Evolutionary conservation across 2,797 vertebrate species (phyloP), one percentile per base, ranked within the genome.

Genomic region (Halcyon smyrnensis): DNA sequence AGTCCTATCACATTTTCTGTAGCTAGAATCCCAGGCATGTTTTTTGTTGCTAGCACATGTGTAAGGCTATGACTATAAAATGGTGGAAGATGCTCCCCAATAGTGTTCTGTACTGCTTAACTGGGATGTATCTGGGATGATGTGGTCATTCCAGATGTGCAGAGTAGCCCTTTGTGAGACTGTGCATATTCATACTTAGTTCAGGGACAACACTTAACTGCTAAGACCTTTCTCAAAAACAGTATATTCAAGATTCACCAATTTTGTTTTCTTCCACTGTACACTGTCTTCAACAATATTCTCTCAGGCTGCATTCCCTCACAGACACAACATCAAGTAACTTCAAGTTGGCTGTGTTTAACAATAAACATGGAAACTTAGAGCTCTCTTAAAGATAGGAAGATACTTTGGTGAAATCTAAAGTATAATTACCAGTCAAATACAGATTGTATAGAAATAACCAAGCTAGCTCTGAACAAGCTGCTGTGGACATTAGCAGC

Each of bases 211-310:
- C 45, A 15, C 45, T 86, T 63, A 92, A 20, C 69, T 81, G 21
- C 57, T 32, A 67, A 85, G 36, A 34, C 9, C 19, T 78, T 68
- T 87, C 34, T 82, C 32, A 79, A 84, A 62, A 62, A 34, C 9
- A n/a, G 0, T 63, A 19, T 48, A 17, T 48, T 56, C 34, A 71
- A 25, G 41, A 45, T 60, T 68, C 23, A 45, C 12, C 0, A 1
- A 3, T 82, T 79, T 64, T 5, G 13, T 86, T 92, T 86, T n/a
- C 30, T n/a, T 89, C n/a, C 36, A 8, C 7, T 54, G 27, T 70
- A 9, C 10, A 2, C 18, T 50, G 16, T 63, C 65, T 67, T 89
- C n/a, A 84, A 15, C 45, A 59, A 4, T 71, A 21, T 48, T 85
- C 46, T 80, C 46, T 37, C n/a, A 80, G 60, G 6, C 16, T 23